phyloP scores from a whole-genome alignment of 1,140 invertebrate genomes.

The Drosophila quadrilineata region DNA sequence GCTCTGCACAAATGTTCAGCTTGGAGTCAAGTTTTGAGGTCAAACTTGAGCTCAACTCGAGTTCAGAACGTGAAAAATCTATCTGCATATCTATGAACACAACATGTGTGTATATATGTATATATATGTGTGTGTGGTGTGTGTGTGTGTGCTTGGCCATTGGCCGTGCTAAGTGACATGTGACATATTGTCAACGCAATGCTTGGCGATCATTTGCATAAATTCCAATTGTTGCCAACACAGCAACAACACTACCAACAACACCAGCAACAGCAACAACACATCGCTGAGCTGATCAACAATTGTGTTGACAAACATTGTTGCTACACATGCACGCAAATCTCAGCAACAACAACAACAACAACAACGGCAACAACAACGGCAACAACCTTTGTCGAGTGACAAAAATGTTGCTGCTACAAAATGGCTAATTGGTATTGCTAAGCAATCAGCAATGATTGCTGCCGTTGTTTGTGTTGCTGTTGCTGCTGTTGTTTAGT shows the following conservation, averaged over 20 bases:
- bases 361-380: conserved; percentile 20
- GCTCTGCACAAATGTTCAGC: conserved; percentile 38
- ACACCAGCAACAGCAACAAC: conserved; percentile 2
- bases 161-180: conserved; percentile 68
- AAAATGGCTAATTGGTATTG: conserved; percentile 77
- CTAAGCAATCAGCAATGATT: conserved; percentile 58
- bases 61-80: conserved; percentile 69
- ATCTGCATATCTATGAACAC: conserved; percentile 51
- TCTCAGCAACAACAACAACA: conserved; percentile 19
- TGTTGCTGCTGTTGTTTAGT: conserved; percentile 19
- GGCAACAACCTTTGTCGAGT: conserved; percentile 43
- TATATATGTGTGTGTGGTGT: no score
- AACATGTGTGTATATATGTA: no score
- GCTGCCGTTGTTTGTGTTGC: conserved; percentile 37
- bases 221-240: conserved; percentile 61
- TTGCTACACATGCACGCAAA: conserved; percentile 71
- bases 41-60: conserved; percentile 46
- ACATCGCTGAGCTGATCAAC: conserved; percentile 31
- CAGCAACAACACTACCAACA: conserved; percentile 22
- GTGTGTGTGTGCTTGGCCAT: conserved; percentile 31
- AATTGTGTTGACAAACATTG: conserved; percentile 77
- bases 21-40: conserved; percentile 37
- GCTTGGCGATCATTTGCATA: conserved; percentile 74
- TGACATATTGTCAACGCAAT: conserved; percentile 79
- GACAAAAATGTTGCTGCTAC: conserved; percentile 77